Evolutionary conservation across 2,113 vertebrate genomes (phyloP).

Genomic region (Cromileptes altivelis): DNA sequence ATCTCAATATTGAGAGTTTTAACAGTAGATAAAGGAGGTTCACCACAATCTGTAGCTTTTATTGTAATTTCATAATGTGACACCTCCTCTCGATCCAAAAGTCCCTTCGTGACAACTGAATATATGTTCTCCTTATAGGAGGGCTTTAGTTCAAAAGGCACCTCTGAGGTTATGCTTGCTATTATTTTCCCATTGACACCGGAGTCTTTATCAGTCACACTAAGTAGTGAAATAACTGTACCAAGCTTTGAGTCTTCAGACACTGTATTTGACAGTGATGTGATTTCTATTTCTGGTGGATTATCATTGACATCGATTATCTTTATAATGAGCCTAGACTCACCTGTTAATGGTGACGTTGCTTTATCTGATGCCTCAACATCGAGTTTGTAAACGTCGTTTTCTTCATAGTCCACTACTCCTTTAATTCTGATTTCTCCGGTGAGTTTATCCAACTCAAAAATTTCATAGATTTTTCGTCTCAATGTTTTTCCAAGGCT

Average conservation of each 20-base stretch:
- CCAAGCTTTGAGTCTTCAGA: constrained; percentile 58
- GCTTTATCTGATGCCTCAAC: constrained; percentile 62
- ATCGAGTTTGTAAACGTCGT: constrained; percentile 44
- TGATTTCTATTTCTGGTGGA: constrained; percentile 54
- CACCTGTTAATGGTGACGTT: constrained; percentile 4
- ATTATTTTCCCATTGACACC: constrained; percentile 60
- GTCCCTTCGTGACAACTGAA: constrained; percentile 69
- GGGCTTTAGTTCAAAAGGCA: constrained; percentile 78
- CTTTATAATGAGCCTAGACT: constrained; percentile 44
- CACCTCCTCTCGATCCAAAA: constrained; percentile 75
- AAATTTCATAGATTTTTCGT: constrained; percentile 24
- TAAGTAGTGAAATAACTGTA: constrained; percentile 59
- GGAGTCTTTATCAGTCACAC: constrained; percentile 62
- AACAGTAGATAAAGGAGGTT: constrained; percentile 66
- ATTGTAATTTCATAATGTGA: constrained; percentile 83
- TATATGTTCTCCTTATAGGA: constrained; percentile 79
- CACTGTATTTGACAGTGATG: constrained; percentile 59
- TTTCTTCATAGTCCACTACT: constrained; percentile 53
- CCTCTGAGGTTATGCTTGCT: constrained; percentile 65
- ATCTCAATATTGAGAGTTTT: constrained; percentile 74
- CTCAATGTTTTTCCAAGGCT: constrained; percentile 42
- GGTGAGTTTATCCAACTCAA: constrained; percentile 57
- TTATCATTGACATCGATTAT: constrained; percentile 46
- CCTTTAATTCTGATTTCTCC: constrained; percentile 56
- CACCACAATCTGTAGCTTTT: constrained; percentile 75